Conservation (phyloP, 2,113 vertebrate genomes). For the Nannospalax galili region DNA sequence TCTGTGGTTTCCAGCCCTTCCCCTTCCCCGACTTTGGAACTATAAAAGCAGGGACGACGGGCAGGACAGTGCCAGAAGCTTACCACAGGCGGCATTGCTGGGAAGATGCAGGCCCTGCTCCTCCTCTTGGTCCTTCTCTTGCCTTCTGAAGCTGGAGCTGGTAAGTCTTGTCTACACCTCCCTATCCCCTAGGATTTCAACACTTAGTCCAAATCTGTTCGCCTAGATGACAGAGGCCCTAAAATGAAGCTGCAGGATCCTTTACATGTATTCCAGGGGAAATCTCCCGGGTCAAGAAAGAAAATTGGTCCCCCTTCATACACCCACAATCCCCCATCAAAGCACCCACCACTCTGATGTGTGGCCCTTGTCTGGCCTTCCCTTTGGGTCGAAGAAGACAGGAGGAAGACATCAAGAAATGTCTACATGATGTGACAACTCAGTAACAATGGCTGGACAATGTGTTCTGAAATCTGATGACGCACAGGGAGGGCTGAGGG, state of each 20-base stretch:
- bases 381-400: neutral
- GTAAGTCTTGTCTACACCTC: neutral
- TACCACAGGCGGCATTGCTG: neutral
- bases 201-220: neutral
- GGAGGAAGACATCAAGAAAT: neutral
- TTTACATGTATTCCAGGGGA: neutral
- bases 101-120: neutral
- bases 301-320: neutral
- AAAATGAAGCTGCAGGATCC: neutral
- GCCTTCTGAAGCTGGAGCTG: slow-evolving; percentile 1
- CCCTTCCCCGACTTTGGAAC: neutral
- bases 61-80: neutral
- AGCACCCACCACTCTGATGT: neutral
- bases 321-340: neutral
- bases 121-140: slow-evolving; percentile 38
- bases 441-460: neutral
- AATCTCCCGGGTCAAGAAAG: neutral
- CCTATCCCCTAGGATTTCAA: neutral
- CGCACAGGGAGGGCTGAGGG: neutral
- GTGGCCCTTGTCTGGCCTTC: neutral
- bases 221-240: neutral
- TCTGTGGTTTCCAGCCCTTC: neutral
- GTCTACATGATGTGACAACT: neutral
- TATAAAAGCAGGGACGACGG: slow-evolving; percentile 26
- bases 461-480: neutral